Conservation (phyloP, 2,888 invertebrate species). For the Cheilosia urbana region DNA sequence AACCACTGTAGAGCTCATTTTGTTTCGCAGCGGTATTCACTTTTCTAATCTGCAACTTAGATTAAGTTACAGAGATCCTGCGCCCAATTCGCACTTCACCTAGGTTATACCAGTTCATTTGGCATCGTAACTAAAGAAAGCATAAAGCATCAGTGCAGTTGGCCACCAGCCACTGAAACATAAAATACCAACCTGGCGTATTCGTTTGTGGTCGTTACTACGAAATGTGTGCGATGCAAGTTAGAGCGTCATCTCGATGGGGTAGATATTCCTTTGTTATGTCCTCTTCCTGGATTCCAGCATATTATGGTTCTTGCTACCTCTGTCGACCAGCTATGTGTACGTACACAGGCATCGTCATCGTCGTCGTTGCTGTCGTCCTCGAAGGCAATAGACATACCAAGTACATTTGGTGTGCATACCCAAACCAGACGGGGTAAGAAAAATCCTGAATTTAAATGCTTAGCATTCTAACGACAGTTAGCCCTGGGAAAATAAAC, state of each 20-base stretch:
- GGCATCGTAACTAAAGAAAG: no score
- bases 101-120: not conserved
- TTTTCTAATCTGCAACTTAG: slow-evolving; percentile 33
- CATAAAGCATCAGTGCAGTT: not conserved
- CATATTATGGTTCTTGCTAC: slow-evolving; percentile 11
- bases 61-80: slow-evolving; percentile 38
- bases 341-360: not conserved
- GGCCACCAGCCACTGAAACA: slow-evolving; percentile 46
- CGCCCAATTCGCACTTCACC: not conserved
- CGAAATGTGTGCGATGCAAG: slow-evolving; percentile 5
- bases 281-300: slow-evolving; percentile 29
- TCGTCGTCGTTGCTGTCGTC: slow-evolving; percentile 17
- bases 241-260: slow-evolving; percentile 1
- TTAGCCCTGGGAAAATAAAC: slow-evolving; percentile 38
- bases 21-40: not conserved
- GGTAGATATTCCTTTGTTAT: slow-evolving; percentile 40
- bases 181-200: slow-evolving; percentile 14
- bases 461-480: slow-evolving; percentile 56
- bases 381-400: slow-evolving; percentile 40
- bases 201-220: slow-evolving; percentile 40
- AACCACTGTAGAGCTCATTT: slow-evolving; percentile 15
- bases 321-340: not conserved
- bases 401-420: slow-evolving; percentile 32
- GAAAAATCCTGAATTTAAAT: slow-evolving; percentile 51
- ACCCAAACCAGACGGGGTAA: slow-evolving; percentile 13